Evolutionary conservation across 2,888 invertebrate genomes (phyloP), one percentile per base, ranked within the genome.

Genomic region (Leptura quadrifasciata): DNA sequence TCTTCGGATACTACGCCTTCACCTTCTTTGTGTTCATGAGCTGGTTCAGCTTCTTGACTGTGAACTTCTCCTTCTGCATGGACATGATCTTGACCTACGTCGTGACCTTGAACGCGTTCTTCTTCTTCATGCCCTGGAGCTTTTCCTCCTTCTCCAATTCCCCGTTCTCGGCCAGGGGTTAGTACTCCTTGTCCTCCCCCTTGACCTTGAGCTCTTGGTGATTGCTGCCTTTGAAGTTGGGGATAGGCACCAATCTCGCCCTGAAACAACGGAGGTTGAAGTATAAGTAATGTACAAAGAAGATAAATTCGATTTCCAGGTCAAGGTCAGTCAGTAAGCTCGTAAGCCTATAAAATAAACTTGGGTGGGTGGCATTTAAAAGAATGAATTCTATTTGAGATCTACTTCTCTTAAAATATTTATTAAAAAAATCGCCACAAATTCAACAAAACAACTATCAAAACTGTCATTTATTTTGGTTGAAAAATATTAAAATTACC

Each of bases 201-300:
- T 17, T 15, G 58, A 15, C 21, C 21, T 21, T 39, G 58, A 35
- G n/a, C 58, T 4, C 55, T 21, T 17, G 9, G 27, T 52, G 31
- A 31, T 68, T 27, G 27, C 20, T 68, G 68, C 10, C 57, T 52
- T 24, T 55, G 68, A 9, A 17, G 55, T 18, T 31, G 52, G 18
- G 31, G 58, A 39, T 8, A 17, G 20, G 54, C 18, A 18, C 10
- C 20, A 10, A 39, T 39, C 17, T 39, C 69, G 21, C n/a, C 60
- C 69, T 69, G 58, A 55, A 69, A 69, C 12, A 63, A 20, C 1
- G 39, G 15, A 20, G 24, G 2, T 54, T n/a, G 18, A 2, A 4
- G 3, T 52, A 17, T 12, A 54, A 54, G 15, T 54, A 12, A n/a
- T 54, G 15, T 6, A 18, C 3, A 8, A 57, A 57, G n/a, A n/a